Conservation (phyloP, 2,888 invertebrate genomes). For the Urechis unicinctus region DNA sequence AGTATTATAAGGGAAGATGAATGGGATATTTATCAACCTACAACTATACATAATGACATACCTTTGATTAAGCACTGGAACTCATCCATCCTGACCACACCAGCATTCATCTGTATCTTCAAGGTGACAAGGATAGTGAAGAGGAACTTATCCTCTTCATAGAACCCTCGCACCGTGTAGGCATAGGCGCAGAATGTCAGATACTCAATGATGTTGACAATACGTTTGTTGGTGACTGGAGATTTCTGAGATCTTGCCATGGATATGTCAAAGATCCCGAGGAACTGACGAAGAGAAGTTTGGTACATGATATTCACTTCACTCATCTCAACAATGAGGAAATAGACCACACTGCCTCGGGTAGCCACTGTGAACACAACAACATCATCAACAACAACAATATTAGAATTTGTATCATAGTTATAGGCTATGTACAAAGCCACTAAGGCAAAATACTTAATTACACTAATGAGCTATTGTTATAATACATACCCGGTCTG, state of each 20-base stretch:
- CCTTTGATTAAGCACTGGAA: conserved; percentile 91
- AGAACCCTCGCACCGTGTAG: conserved; percentile 84
- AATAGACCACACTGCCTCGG: conserved; percentile 88
- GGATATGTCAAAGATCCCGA: conserved; percentile 81
- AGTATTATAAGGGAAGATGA: not conserved
- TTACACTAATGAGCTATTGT: too few relatives aligned
- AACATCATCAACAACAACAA: not conserved
- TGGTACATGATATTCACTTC: conserved; percentile 96
- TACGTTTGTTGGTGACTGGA: conserved; percentile 72
- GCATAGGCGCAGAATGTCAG: conserved; percentile 88
- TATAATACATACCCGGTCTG: conserved; percentile 62
- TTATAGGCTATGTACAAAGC: too few relatives aligned
- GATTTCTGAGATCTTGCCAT: conserved; percentile 79
- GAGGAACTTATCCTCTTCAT: conserved; percentile 84
- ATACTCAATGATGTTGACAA: conserved; percentile 76
- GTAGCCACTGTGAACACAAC: conserved; percentile 65
- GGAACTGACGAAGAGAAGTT: conserved; percentile 88
- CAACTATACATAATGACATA: not conserved
- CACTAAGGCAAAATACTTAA: too few relatives aligned
- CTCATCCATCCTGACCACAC: conserved; percentile 77
- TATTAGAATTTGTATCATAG: not conserved
- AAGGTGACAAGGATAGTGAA: conserved; percentile 91
- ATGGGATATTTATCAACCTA: not conserved
- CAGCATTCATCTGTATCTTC: conserved; percentile 84
- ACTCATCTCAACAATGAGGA: conserved; percentile 94